Evolutionary conservation across 2,888 invertebrate genomes (phyloP).

Genomic region (Drosophila kokeensis): DNA sequence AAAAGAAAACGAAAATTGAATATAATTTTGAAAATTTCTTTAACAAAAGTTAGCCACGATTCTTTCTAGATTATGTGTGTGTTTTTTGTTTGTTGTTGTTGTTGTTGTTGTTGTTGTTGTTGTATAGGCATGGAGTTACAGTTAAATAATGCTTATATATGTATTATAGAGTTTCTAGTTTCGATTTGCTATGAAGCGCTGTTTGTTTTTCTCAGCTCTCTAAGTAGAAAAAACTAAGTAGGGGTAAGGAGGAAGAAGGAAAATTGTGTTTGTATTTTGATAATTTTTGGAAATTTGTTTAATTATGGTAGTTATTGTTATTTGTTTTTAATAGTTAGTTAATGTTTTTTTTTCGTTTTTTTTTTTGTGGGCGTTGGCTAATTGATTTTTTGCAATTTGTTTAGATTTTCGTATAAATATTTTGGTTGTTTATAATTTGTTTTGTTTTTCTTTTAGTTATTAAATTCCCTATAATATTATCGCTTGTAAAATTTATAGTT

Average conservation of each 20-base stretch:
- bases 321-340: constrained; percentile 32
- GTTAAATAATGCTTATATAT: constrained; percentile 52
- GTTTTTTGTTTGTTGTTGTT: constrained; percentile 10
- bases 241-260: constrained; percentile 7
- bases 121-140: constrained; percentile 72
- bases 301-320: constrained; percentile 15
- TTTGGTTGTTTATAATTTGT: constrained; percentile 27
- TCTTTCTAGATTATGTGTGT: constrained; percentile 4
- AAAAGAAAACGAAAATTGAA: constrained; percentile 43
- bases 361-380: constrained; percentile 53
- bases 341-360: constrained; percentile 1
- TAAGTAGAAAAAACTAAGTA: constrained; percentile 25
- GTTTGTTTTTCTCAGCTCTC: constrained; percentile 40
- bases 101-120: constrained; percentile 27
- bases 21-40: constrained; percentile 29
- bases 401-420: constrained; percentile 23
- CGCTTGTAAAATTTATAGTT: constrained; percentile 37
- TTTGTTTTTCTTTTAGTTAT: constrained; percentile 35
- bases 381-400: constrained; percentile 52
- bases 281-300: constrained; percentile 16
- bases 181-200: constrained; percentile 41
- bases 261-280: constrained; percentile 14
- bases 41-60: constrained; percentile 21
- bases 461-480: constrained; percentile 61
- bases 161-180: constrained; percentile 43